Base-by-base conservation (phyloP, 2,888 invertebrate species). In the Tupiocoris notatus region DNA sequence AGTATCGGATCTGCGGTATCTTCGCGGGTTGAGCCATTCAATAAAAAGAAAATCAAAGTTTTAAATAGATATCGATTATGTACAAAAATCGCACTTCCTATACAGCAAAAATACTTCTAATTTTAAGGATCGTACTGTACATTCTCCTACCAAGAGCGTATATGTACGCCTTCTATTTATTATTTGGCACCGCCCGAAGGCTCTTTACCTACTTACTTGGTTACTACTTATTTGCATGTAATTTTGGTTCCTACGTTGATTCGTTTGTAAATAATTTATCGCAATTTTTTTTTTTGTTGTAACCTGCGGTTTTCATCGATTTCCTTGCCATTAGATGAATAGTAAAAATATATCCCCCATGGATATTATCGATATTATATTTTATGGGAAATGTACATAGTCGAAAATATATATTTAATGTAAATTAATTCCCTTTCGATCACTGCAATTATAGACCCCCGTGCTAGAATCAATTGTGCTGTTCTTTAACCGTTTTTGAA, bases 41-140 rank as follows among this genome's bases (percentile, higher is more conserved):
- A n/a, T n/a, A n/a, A 39, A 12, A 7, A 12, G 39, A 70, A 58
- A 58, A 70, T 58, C 59, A 70, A 70, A 59, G 24, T 24, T 59
- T 3, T 39, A 39, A 39, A 39, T 39, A 12, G 39, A 39, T 39
- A 39, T 12, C 39, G 12, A 39, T 7, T 7, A 7, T 39, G 39
- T 39, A 39, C 39, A 39, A 39, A 39, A 39, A 39, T 7, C 12
- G 39, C 39, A 39, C 39, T 39, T 39, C 12, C 39, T 39, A 39
- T 7, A 39, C 12, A 39, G 39, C 39, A 3, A 39, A 12, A 7
- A 3, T 39, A 39, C 39, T 39, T 39, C 6, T 39, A 39, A 39
- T 12, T 39, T 39, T 12, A 39, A 39, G 39, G 39, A 3, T 39
- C n/a, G 39, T 39, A 39, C 3, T 39, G 39, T 39, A 39, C 39